Percentiles rank a stretch among this genome's conserved stretches.
These are phyloP conservation scores for Melanotaenia pygmaea DNA, from an alignment of 2,797 vertebrate species.

Conservation along the genomic window DNA sequence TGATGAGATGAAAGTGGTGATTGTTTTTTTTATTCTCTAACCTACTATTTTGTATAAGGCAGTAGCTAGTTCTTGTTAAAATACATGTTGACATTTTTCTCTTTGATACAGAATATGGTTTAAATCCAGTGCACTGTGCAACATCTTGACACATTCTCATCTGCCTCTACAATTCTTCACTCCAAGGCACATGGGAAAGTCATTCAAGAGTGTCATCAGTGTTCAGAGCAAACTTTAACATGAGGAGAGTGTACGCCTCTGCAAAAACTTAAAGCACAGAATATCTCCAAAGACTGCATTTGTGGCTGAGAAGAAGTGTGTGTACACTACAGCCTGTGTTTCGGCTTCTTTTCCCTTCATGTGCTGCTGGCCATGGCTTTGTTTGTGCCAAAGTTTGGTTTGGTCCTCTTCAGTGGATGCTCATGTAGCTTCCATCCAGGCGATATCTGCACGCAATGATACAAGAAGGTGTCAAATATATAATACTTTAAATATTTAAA, in stretches of 20 bases:
- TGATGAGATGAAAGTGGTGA: constrained; percentile 46
- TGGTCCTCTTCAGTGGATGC: constrained; percentile 83
- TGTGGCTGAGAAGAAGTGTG: constrained; percentile 32
- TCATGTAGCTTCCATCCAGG: constrained; percentile 79
- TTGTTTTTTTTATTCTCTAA: constrained; percentile 41
- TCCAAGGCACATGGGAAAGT: constrained; percentile 83
- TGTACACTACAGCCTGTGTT: constrained; percentile 32
- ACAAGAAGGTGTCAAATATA: constrained; percentile 28
- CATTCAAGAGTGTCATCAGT: constrained; percentile 77
- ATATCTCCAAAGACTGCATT: constrained; percentile 31
- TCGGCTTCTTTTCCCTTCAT: constrained; percentile 49
- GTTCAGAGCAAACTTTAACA: constrained; percentile 62
- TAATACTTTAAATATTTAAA: neutral
- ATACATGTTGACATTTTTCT: constrained; percentile 47
- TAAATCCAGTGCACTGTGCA: constrained; percentile 69
- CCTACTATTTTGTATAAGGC: constrained; percentile 67
- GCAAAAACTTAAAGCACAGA: constrained; percentile 26
- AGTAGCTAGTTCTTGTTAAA: constrained; percentile 68
- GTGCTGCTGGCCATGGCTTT: constrained; percentile 84
- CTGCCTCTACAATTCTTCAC: constrained; percentile 73
- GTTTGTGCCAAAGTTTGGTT: constrained; percentile 87
- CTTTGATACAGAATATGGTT: constrained; percentile 51
- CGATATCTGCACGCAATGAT: constrained; percentile 74
- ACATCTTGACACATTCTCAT: constrained; percentile 73
- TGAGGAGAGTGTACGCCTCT: constrained; percentile 74